Percentiles rank a stretch among this genome's conserved stretches.
phyloP scores from a whole-genome alignment of 2,797 vertebrate species.

The Hydrophis major region DNA sequence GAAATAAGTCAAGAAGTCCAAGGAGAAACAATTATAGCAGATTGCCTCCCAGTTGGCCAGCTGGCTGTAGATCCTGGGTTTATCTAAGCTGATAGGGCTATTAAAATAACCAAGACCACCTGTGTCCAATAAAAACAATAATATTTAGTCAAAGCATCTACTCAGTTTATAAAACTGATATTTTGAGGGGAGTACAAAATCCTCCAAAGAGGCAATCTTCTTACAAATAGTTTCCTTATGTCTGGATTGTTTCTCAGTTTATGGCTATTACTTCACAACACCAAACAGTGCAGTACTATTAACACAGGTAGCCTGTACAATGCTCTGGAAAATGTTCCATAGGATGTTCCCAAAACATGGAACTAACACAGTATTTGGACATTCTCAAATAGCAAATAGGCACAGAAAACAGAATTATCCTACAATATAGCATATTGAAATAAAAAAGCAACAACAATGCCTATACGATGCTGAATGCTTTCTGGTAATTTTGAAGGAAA shows the following conservation, averaged over 20 bases:
- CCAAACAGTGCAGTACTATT: background rate
- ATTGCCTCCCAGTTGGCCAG: background rate
- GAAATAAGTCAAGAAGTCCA: background rate
- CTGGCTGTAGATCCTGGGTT: background rate
- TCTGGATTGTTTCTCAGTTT: background rate
- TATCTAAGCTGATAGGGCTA: background rate
- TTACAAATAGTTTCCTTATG: background rate
- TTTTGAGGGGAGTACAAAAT: background rate
- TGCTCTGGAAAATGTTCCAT: background rate
- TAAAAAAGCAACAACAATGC: background rate
- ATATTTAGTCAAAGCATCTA: background rate
- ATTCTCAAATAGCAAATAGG: background rate
- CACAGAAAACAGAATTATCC: background rate
- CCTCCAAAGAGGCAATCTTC: background rate
- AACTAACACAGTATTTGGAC: background rate
- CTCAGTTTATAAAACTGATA: background rate
- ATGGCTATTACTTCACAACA: background rate
- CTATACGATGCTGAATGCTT: background rate
- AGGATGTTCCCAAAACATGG: background rate
- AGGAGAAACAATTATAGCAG: background rate
- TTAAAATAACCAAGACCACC: background rate
- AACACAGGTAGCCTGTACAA: background rate
- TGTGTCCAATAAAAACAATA: background rate
- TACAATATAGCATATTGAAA: background rate
- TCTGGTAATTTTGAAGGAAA: background rate